These are phyloP conservation scores for Athalia cordata DNA, from an alignment of 2,888 invertebrate species.

Conservation along the genomic window DNA sequence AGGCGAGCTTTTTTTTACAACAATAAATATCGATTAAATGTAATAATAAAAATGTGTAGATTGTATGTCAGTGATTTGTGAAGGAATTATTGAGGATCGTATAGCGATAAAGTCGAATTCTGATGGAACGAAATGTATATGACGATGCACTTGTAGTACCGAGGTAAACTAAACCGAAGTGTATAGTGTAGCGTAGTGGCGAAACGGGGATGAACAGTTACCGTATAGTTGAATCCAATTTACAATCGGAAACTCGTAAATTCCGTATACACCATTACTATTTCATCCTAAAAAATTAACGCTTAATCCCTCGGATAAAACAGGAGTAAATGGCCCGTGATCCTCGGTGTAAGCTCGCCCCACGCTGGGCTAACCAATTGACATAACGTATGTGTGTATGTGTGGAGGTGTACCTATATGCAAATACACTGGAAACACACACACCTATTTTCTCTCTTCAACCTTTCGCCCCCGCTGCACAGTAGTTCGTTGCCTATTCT, in stretches of 20 bases:
- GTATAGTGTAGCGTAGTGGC: neutral
- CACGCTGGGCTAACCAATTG: conserved; percentile 31
- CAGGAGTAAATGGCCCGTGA: conserved; percentile 66
- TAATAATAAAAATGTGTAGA: no score
- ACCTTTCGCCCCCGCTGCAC: conserved; percentile 2
- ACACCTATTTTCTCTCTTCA: conserved; percentile 1
- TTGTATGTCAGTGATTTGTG: no score
- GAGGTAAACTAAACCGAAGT: neutral
- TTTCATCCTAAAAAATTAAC: conserved; percentile 68
- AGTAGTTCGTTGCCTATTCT: neutral
- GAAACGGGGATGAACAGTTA: conserved; percentile 21
- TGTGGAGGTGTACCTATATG: no score
- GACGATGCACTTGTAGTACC: neutral
- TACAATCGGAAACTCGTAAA: conserved; percentile 59
- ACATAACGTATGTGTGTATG: neutral
- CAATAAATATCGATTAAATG: no score
- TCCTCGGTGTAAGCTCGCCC: conserved; percentile 45
- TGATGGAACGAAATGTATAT: neutral
- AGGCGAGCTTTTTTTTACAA: no score
- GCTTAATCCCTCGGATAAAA: conserved; percentile 65
- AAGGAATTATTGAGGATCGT: no score
- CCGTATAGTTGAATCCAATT: conserved; percentile 35
- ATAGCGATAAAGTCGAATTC: neutral
- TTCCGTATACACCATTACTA: conserved; percentile 59
- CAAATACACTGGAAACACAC: no score